Evolutionary conservation across 2,888 invertebrate genomes (phyloP).

Genomic region (Eristalis tenax): DNA sequence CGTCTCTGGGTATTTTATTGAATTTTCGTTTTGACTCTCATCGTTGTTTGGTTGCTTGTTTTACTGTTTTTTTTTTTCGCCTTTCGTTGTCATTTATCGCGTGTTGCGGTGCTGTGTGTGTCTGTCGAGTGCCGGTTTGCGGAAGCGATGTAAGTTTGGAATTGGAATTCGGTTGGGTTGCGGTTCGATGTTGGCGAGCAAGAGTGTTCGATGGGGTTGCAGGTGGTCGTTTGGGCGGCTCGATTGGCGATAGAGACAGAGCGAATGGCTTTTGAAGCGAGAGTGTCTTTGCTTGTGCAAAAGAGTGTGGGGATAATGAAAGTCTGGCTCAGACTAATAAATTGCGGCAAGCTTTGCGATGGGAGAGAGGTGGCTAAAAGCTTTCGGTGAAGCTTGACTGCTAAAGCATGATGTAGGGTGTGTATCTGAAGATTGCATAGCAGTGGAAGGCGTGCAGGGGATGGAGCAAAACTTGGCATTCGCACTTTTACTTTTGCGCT

Average conservation of each 20-base stretch:
- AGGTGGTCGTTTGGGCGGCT: not conserved
- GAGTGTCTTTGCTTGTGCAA: conserved; percentile 13
- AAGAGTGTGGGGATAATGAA: conserved; percentile 28
- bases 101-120: conserved; percentile 28
- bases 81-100: conserved; percentile 31
- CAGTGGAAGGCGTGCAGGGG: not conserved
- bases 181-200: conserved; percentile 29
- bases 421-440: not conserved
- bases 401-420: not conserved
- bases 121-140: conserved; percentile 57
- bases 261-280: not conserved
- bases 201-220: not conserved
- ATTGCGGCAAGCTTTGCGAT: not conserved
- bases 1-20: conserved; percentile 58
- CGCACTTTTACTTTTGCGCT: not conserved
- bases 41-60: not conserved
- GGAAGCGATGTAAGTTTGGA: conserved; percentile 65
- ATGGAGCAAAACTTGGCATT: not conserved
- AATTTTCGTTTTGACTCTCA: conserved; percentile 27
- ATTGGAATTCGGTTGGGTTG: conserved; percentile 50
- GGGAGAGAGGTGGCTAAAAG: not conserved
- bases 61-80: conserved; percentile 31
- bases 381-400: not conserved
- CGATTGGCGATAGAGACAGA: not conserved
- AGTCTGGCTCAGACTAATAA: conserved; percentile 7